Conservation (phyloP, 1,140 invertebrate genomes). For the Chironomus striatipennis region DNA sequence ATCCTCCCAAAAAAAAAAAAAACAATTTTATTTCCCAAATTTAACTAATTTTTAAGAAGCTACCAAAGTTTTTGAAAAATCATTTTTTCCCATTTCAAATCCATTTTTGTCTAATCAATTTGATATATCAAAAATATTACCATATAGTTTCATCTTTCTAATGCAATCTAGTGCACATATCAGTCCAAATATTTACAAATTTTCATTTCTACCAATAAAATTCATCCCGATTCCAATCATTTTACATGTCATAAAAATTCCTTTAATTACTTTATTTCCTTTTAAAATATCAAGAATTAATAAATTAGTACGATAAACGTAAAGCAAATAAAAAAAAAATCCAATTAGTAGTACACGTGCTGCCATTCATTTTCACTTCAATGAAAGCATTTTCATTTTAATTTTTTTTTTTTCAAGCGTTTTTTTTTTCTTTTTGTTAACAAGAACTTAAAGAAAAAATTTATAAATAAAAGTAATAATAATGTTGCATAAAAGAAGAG, state of each 20-base stretch:
- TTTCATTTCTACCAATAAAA: background rate
- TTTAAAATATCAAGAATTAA: background rate
- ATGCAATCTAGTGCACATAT: background rate
- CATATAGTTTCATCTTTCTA: background rate
- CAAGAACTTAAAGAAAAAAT: too few relatives aligned
- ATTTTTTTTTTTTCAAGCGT: constrained; percentile 6
- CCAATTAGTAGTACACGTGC: constrained; percentile 11
- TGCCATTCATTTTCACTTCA: constrained; percentile 1
- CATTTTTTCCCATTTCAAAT: background rate
- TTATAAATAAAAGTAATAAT: too few relatives aligned
- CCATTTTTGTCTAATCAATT: background rate
- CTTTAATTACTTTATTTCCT: too few relatives aligned
- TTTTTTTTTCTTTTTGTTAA: too few relatives aligned
- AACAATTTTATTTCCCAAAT: too few relatives aligned
- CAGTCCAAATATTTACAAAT: background rate
- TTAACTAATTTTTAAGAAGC: too few relatives aligned
- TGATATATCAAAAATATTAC: constrained; percentile 1
- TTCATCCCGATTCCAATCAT: too few relatives aligned
- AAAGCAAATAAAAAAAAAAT: background rate
- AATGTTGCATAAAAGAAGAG: too few relatives aligned
- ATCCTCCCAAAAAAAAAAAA: too few relatives aligned
- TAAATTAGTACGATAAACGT: background rate
- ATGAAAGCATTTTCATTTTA: background rate
- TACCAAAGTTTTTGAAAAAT: background rate
- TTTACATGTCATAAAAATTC: too few relatives aligned